phyloP scores from a whole-genome alignment of 2,797 vertebrate species.

The Neoniphon sammara region DNA sequence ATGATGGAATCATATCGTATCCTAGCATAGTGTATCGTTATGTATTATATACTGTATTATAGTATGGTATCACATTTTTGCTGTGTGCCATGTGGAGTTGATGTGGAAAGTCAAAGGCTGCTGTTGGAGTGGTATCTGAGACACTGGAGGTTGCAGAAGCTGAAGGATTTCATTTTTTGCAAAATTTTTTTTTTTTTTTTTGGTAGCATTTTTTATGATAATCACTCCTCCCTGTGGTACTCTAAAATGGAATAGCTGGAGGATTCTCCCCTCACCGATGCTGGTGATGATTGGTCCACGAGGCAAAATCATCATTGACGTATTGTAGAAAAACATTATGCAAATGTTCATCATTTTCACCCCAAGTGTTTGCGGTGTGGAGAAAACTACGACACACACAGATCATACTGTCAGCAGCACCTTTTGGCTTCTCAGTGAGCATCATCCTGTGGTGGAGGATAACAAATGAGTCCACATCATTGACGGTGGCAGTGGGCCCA shows the following conservation, averaged over 20 bases:
- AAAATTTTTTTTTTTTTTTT: no score
- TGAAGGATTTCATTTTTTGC: no score
- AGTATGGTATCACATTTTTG: no score
- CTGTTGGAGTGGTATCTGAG: no score
- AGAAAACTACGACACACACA: slow-evolving; percentile 25
- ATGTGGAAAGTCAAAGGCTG: no score
- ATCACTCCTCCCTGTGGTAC: neutral
- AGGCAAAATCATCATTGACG: neutral
- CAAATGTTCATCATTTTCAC: slow-evolving; percentile 37
- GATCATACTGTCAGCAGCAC: slow-evolving; percentile 37
- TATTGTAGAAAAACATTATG: slow-evolving; percentile 37
- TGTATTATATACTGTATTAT: no score
- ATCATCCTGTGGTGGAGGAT: slow-evolving; percentile 44
- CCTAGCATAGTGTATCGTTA: no score
- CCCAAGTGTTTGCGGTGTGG: neutral
- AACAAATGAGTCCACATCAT: slow-evolving; percentile 63
- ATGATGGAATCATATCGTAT: no score
- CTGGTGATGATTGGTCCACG: slow-evolving; percentile 19
- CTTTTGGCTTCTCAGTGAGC: slow-evolving; percentile 39
- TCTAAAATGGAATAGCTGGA: slow-evolving; percentile 14
- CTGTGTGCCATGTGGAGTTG: no score
- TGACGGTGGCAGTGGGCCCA: slow-evolving; percentile 37
- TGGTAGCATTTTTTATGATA: no score
- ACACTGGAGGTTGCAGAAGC: no score
- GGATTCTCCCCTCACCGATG: neutral